Percentiles rank a stretch among this genome's conserved stretches.
These are phyloP conservation scores for Nestor notabilis DNA, from an alignment of 2,113 vertebrate species.

Conservation along the genomic window DNA sequence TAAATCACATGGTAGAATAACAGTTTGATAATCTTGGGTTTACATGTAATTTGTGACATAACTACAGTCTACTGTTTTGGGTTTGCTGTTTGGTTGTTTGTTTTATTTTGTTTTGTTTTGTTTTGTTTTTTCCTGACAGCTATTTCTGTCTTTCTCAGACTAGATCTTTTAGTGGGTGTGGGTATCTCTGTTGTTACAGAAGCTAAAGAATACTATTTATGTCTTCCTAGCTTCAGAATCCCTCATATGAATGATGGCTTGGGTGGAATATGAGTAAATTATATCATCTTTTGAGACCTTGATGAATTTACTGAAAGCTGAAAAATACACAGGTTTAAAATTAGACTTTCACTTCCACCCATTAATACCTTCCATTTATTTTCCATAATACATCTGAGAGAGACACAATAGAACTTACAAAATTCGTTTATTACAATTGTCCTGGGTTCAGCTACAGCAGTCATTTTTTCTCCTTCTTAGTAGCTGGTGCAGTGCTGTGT, in stretches of 20 bases:
- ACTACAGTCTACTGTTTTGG: neutral
- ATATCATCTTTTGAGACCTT: neutral
- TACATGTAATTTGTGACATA: neutral
- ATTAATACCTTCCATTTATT: neutral
- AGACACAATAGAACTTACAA: neutral
- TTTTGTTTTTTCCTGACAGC: neutral
- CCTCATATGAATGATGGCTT: neutral
- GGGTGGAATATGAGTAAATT: neutral
- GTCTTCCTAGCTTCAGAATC: neutral
- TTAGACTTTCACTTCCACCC: neutral
- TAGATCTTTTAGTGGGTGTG: neutral
- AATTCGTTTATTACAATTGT: neutral
- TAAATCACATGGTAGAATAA: neutral
- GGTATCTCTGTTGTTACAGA: neutral
- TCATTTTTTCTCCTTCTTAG: too few species aligned
- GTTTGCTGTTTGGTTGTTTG: too few species aligned
- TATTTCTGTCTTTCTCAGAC: neutral
- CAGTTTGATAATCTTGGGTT: neutral
- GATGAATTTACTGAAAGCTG: neutral
- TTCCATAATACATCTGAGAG: neutral
- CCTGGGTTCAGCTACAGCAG: too few species aligned
- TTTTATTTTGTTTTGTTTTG: neutral
- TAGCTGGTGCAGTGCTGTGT: too few species aligned
- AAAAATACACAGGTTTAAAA: neutral
- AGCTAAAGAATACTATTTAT: neutral